Conservation (phyloP, 2,113 vertebrate species). For the Dendrocopos noguchii region DNA sequence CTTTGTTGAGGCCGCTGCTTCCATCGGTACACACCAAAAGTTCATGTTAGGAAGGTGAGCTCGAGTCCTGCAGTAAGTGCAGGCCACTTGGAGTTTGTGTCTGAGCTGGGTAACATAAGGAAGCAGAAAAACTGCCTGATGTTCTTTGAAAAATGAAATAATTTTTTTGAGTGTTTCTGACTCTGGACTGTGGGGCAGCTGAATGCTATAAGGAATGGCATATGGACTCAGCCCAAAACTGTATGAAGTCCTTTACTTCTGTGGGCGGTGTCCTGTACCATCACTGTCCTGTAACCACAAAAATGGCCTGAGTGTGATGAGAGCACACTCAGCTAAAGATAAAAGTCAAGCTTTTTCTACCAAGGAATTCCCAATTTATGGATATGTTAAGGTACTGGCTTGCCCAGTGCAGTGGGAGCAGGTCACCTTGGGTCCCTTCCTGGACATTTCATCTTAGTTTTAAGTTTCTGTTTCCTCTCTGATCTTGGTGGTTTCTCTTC, state of each 20-base stretch:
- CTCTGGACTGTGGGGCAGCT: background rate
- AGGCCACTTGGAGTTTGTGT: background rate
- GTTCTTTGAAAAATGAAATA: background rate
- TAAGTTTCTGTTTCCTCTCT: background rate
- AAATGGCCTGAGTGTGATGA: too few species aligned
- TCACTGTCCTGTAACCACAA: background rate
- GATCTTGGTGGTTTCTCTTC: background rate
- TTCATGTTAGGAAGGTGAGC: background rate
- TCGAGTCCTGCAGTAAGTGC: background rate
- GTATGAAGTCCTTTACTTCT: background rate
- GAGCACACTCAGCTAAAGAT: background rate
- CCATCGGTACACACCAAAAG: background rate
- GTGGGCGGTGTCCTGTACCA: background rate
- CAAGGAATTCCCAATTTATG: background rate
- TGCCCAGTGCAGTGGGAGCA: background rate
- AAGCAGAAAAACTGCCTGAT: background rate
- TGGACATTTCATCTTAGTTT: background rate
- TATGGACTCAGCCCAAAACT: background rate
- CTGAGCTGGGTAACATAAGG: background rate
- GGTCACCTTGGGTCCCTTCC: fast-evolving
- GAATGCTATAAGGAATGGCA: background rate
- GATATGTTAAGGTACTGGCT: background rate
- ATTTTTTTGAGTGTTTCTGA: background rate
- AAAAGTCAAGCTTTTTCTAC: background rate
- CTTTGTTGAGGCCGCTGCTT: background rate